Conservation (phyloP, 2,113 vertebrate genomes). For the Cricetomys ansorgei region DNA sequence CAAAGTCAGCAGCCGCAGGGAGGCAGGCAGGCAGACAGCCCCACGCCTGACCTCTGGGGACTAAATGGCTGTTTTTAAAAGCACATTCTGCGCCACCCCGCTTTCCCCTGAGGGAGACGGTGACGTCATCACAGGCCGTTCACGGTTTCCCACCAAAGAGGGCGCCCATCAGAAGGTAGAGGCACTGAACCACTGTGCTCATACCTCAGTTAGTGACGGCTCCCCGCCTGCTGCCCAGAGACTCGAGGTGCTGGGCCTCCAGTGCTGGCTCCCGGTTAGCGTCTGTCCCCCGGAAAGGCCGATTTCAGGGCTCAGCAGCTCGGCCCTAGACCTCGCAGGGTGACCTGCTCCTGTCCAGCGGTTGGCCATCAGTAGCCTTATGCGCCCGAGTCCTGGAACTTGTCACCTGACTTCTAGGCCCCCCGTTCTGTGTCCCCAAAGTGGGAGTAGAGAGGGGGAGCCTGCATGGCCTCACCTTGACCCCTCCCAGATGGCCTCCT, state of each 20-base stretch:
- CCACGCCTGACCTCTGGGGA: not conserved
- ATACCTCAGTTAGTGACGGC: not conserved
- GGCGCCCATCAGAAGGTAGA: not conserved
- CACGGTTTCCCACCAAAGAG: not conserved
- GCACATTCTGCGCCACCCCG: fast-evolving
- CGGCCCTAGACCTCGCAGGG: not conserved
- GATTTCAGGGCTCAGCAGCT: not conserved
- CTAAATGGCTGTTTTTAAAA: not conserved
- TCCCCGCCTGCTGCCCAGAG: not conserved
- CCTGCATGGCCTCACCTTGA: not conserved
- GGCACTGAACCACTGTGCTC: not conserved
- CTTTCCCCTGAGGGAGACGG: not conserved
- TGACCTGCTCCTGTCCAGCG: not conserved
- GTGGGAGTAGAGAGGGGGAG: not conserved
- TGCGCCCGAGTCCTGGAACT: not conserved
- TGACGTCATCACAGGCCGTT: not conserved
- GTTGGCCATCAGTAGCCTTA: not conserved
- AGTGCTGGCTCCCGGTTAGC: not conserved
- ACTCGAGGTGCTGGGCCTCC: not conserved
- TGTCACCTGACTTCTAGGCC: not conserved
- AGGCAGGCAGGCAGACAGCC: not conserved
- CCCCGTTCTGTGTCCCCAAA: not conserved
- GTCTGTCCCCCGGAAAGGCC: too few relatives aligned
- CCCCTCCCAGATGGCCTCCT: not conserved
- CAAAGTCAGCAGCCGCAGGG: not conserved